Evolutionary conservation across 2,888 invertebrate species (phyloP).

Genomic region (Creontiades dilutus): DNA sequence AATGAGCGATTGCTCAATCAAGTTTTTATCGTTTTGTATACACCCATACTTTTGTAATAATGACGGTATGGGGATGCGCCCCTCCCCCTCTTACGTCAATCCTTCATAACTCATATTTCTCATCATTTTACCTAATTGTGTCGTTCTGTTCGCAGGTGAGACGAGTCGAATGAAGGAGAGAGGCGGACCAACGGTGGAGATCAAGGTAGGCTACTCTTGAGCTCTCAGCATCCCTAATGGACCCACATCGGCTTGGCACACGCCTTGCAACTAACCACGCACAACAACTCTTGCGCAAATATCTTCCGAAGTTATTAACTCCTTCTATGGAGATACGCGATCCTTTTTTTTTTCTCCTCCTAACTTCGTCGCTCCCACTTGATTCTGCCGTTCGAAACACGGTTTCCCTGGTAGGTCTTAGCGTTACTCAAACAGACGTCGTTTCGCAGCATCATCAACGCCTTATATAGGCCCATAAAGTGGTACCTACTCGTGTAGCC

Average conservation of each 20-base stretch:
- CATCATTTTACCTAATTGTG: too few relatives aligned
- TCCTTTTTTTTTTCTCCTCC: not conserved
- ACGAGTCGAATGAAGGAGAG: conserved; percentile 5
- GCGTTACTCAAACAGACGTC: not conserved
- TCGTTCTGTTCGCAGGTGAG: conserved; percentile 5
- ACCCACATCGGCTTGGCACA: conserved; percentile 11
- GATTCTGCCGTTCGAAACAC: not conserved
- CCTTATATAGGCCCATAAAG: not conserved
- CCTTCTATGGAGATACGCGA: not conserved
- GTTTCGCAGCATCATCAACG: not conserved
- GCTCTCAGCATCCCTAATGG: conserved; percentile 19
- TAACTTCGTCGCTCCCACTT: not conserved
- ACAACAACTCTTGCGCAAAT: conserved; percentile 6
- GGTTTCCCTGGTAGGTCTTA: not conserved
- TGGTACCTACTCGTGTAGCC: too few relatives aligned
- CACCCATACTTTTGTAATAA: too few relatives aligned
- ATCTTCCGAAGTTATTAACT: conserved; percentile 8
- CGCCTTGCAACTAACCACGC: conserved; percentile 9
- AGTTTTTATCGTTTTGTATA: too few relatives aligned
- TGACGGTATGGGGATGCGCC: too few relatives aligned
- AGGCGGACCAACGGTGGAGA: conserved; percentile 1
- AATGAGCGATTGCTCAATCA: too few relatives aligned
- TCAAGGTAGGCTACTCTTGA: conserved; percentile 7
- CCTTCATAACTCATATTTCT: too few relatives aligned
- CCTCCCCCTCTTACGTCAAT: too few relatives aligned